phyloP scores from a whole-genome alignment of 2,113 vertebrate genomes.

The Cervus canadensis region DNA sequence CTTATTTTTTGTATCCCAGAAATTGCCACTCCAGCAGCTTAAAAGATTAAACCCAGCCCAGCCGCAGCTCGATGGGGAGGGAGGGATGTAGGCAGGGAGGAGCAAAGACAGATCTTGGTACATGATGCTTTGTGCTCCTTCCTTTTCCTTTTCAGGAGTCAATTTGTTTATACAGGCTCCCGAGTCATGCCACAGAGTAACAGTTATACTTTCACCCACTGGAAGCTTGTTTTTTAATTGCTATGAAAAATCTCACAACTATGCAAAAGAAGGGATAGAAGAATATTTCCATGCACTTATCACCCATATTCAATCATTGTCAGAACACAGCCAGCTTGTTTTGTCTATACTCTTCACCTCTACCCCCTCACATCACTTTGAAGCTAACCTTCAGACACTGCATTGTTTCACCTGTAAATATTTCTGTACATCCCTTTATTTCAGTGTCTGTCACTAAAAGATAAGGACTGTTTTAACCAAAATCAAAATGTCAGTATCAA shows the following conservation, averaged over 20 bases:
- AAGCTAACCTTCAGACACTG: background rate
- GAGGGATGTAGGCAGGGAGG: background rate
- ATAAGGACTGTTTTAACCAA: background rate
- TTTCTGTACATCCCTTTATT: background rate
- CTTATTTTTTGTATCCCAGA: background rate
- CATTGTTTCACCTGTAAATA: background rate
- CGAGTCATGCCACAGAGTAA: background rate
- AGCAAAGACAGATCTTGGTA: background rate
- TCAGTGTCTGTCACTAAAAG: background rate
- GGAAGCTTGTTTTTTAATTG: background rate
- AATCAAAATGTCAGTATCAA: background rate
- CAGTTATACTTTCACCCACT: background rate
- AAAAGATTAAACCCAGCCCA: background rate
- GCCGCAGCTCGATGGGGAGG: background rate
- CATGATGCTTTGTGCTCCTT: background rate
- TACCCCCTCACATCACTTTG: background rate
- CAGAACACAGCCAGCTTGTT: background rate
- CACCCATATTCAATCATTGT: background rate
- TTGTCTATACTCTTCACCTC: background rate
- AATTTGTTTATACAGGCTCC: background rate
- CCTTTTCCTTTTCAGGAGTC: background rate
- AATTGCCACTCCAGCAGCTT: background rate
- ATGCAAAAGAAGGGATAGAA: background rate
- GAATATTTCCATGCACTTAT: background rate
- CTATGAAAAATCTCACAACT: background rate